phyloP scores from a whole-genome alignment of 1,140 invertebrate genomes.

The Reticulitermes speratus region DNA sequence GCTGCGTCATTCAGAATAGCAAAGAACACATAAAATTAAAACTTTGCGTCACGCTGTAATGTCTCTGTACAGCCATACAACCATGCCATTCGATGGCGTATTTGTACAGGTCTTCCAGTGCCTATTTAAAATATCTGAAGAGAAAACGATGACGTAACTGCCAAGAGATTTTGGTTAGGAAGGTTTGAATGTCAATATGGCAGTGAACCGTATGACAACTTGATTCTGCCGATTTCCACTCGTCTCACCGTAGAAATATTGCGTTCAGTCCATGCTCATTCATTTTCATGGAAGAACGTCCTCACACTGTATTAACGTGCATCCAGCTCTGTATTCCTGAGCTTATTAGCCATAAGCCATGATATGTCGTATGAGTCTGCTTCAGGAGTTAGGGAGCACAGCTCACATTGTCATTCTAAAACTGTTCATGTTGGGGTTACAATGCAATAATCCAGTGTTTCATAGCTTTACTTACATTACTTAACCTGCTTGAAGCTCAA shows the following conservation, averaged over 20 bases:
- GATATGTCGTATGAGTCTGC: too few relatives aligned
- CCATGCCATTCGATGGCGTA: neutral
- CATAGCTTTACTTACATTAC: too few relatives aligned
- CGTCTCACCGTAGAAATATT: neutral
- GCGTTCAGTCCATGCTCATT: neutral
- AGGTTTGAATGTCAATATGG: neutral
- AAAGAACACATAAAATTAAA: too few relatives aligned
- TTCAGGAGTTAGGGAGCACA: too few relatives aligned
- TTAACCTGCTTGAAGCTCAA: too few relatives aligned
- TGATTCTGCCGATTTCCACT: neutral
- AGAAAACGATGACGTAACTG: neutral
- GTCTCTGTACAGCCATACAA: neutral
- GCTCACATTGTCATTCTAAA: too few relatives aligned
- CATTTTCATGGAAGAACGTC: neutral
- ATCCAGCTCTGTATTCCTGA: neutral
- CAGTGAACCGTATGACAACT: slow-evolving; percentile 2
- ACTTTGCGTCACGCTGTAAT: too few relatives aligned
- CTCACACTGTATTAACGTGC: neutral
- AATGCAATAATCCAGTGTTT: too few relatives aligned
- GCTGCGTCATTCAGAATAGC: too few relatives aligned
- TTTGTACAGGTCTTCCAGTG: neutral
- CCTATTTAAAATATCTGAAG: neutral
- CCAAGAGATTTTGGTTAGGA: neutral
- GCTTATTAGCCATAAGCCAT: neutral
- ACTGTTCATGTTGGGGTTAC: too few relatives aligned